Evolutionary conservation across 2,888 invertebrate genomes (phyloP).

Genomic region (Acleris emargana): DNA sequence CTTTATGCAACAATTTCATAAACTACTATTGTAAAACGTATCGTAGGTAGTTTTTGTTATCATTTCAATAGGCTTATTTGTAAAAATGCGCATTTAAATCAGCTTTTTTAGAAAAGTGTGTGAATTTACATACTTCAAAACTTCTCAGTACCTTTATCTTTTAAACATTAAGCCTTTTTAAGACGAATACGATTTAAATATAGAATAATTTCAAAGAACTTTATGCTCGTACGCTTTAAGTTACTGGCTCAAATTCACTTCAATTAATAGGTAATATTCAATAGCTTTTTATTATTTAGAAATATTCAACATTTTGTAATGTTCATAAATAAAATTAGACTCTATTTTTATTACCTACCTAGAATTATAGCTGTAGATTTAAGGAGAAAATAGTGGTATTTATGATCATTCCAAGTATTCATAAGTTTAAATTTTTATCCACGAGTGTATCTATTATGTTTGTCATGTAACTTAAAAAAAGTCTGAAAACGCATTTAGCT

Average conservation of each 20-base stretch:
- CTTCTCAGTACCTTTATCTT: too few relatives aligned
- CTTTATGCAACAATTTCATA: too few relatives aligned
- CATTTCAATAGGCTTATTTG: too few relatives aligned
- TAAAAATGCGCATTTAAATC: too few relatives aligned
- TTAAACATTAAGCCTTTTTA: too few relatives aligned
- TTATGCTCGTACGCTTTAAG: not conserved
- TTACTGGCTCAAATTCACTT: not conserved
- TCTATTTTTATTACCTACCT: conserved; percentile 30
- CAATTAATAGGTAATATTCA: not conserved
- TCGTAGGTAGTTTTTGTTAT: too few relatives aligned
- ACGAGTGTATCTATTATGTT: not conserved
- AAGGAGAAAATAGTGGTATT: not conserved
- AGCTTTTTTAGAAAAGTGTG: too few relatives aligned
- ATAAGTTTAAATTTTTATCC: not conserved
- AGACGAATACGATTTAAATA: too few relatives aligned
- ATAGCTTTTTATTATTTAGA: not conserved
- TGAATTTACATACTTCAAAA: too few relatives aligned
- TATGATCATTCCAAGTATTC: conserved; percentile 7
- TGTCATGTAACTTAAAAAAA: not conserved
- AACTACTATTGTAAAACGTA: too few relatives aligned
- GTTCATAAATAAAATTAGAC: conserved; percentile 1
- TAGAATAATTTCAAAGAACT: too few relatives aligned
- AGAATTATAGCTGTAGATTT: not conserved
- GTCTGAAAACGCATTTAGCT: too few relatives aligned
- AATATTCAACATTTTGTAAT: conserved; percentile 3